phyloP scores from a whole-genome alignment of 1,140 invertebrate species.

The Megalopta genalis region DNA sequence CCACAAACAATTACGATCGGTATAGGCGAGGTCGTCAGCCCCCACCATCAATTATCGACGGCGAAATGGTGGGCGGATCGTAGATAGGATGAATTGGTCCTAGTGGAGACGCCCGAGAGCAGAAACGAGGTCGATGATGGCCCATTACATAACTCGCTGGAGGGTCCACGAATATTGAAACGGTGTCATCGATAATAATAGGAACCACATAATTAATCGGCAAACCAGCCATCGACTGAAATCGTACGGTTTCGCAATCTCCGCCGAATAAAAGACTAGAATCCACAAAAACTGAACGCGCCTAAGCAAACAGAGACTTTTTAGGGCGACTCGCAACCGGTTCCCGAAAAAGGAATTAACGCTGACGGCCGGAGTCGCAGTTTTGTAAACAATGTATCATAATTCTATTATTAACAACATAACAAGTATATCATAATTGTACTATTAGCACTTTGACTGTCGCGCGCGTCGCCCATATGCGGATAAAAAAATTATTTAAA shows the following conservation, averaged over 20 bases:
- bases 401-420: too few relatives aligned
- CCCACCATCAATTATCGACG: not conserved
- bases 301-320: not conserved
- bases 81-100: not conserved
- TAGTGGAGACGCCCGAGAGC: not conserved
- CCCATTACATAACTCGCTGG: not conserved
- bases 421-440: too few relatives aligned
- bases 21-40: not conserved
- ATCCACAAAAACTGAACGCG: not conserved
- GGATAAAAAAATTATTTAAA: too few relatives aligned
- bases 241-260: too few relatives aligned
- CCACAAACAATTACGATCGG: not conserved
- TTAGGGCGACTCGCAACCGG: not conserved
- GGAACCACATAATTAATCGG: not conserved
- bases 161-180: not conserved
- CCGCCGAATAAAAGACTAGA: not conserved
- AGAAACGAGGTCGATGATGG: conserved; percentile 1
- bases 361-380: too few relatives aligned
- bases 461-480: too few relatives aligned
- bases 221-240: not conserved
- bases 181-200: not conserved
- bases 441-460: too few relatives aligned
- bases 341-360: not conserved
- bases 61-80: not conserved
- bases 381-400: too few relatives aligned